Evolutionary conservation across 2,888 invertebrate species (phyloP).

Genomic region (Stomorhina lunata): DNA sequence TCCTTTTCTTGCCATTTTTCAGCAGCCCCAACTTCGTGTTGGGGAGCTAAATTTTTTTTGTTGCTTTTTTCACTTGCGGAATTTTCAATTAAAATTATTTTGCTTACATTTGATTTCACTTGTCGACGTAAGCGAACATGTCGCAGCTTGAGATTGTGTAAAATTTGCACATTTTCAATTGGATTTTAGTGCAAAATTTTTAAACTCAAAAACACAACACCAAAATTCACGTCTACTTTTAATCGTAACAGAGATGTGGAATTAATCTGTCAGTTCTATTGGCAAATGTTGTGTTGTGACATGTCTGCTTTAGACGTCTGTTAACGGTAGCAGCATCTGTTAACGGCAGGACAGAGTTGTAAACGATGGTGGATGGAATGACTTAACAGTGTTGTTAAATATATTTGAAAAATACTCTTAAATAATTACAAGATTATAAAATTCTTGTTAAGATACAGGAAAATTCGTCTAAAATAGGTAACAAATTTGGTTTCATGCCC

Average conservation of each 20-base stretch:
- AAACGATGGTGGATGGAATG: neutral
- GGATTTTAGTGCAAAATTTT: conserved; percentile 23
- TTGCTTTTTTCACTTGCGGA: conserved; percentile 1
- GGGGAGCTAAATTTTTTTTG: neutral
- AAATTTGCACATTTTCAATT: conserved; percentile 38
- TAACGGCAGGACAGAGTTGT: neutral
- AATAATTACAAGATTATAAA: neutral
- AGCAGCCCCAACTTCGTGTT: neutral
- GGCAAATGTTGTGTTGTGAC: neutral
- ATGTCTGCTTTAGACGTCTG: conserved; percentile 4
- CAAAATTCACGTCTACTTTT: conserved; percentile 54
- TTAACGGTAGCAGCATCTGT: no score
- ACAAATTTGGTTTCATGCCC: no score
- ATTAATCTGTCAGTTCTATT: conserved; percentile 1
- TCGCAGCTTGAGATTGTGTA: conserved; percentile 25
- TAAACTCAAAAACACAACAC: conserved; percentile 61
- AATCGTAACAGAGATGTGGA: conserved; percentile 48
- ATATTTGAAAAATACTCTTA: neutral
- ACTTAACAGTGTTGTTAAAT: neutral
- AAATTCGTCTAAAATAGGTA: no score
- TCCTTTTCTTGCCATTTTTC: conserved; percentile 5
- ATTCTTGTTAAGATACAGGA: no score
- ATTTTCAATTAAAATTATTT: conserved; percentile 55
- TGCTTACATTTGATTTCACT: conserved; percentile 47
- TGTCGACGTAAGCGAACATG: neutral